phyloP scores from a whole-genome alignment of 2,888 invertebrate species.

The Drepana falcataria region DNA sequence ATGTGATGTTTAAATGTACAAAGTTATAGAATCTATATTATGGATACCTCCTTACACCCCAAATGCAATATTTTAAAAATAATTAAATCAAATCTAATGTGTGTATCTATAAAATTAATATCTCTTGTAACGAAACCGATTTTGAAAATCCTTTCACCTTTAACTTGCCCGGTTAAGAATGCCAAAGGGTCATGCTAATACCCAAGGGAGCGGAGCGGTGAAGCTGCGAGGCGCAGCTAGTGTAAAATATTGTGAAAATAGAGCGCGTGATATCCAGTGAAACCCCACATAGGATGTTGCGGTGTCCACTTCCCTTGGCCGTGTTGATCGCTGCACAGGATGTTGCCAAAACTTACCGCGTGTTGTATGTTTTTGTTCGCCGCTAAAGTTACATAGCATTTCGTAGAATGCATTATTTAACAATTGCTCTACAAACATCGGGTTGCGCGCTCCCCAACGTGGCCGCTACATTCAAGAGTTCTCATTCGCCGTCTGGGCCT shows the following conservation, averaged over 20 bases:
- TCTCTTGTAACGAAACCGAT: no score
- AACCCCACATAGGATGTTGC: constrained; percentile 63
- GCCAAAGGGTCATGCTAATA: no score
- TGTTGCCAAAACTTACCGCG: constrained; percentile 68
- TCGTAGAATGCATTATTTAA: constrained; percentile 47
- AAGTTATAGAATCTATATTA: no score
- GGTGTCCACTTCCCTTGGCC: constrained; percentile 64
- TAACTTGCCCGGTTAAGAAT: no score
- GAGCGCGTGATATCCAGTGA: constrained; percentile 16
- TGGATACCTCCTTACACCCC: no score
- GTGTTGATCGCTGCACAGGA: constrained; percentile 62
- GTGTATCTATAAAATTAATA: no score
- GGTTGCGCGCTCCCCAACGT: neutral
- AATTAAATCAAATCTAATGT: no score
- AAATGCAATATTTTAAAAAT: no score
- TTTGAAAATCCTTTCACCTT: no score
- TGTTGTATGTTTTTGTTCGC: constrained; percentile 41
- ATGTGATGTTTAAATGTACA: no score
- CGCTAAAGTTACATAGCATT: constrained; percentile 39
- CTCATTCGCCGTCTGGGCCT: neutral
- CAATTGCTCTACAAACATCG: constrained; percentile 34
- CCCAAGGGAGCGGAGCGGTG: no score
- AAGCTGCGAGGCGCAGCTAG: no score
- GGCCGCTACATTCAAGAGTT: constrained; percentile 4
- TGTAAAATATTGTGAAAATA: constrained; percentile 16